Conservation (phyloP, 2,888 invertebrate genomes). For the Mimumesa dahlbomi region DNA sequence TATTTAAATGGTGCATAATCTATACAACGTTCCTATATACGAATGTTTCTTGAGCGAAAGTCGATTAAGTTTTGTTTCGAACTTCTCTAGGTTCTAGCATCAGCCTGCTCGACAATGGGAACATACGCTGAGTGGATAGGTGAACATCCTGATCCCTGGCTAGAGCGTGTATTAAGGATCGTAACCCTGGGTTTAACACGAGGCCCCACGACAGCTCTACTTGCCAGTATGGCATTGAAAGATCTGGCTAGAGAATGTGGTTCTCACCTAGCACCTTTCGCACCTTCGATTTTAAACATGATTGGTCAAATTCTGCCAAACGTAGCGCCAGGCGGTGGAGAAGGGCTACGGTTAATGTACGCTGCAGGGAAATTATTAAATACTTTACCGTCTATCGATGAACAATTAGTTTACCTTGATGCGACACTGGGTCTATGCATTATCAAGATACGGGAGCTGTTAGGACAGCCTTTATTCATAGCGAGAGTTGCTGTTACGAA, state of each 20-base stretch:
- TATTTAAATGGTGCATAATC: conserved; percentile 4
- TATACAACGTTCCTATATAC: neutral
- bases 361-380: conserved; percentile 89
- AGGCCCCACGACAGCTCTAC: conserved; percentile 86
- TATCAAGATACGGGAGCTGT: conserved; percentile 83
- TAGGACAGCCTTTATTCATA: conserved; percentile 62
- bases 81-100: conserved; percentile 69
- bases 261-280: conserved; percentile 87
- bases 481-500: conserved; percentile 81
- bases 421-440: conserved; percentile 86
- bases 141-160: conserved; percentile 84
- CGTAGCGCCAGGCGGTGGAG: conserved; percentile 85
- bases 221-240: conserved; percentile 93
- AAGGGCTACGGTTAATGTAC: conserved; percentile 88
- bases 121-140: conserved; percentile 94
- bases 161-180: conserved; percentile 86
- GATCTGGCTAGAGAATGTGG: conserved; percentile 92
- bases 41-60: neutral
- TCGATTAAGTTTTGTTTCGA: neutral
- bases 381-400: conserved; percentile 83
- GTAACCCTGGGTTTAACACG: conserved; percentile 84
- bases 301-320: conserved; percentile 82
- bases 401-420: conserved; percentile 86
- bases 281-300: conserved; percentile 88
- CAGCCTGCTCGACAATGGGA: conserved; percentile 81